Base-by-base conservation (phyloP, 2,888 invertebrate species). In the Trachelus troglodyta region DNA sequence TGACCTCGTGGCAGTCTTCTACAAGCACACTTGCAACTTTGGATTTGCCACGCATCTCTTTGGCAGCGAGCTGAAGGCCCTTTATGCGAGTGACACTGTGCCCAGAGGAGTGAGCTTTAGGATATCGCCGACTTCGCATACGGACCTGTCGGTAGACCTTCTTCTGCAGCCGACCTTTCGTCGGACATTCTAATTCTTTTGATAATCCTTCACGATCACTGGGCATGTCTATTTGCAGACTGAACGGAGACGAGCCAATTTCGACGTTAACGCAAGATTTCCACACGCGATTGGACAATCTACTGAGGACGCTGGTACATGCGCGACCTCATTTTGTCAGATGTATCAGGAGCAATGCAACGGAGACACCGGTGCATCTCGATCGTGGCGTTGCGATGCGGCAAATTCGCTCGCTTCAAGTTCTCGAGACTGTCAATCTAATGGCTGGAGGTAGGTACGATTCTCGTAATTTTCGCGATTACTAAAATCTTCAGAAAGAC, bases 41-140 rank as follows among this genome's bases (percentile, higher is more conserved):
- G 98, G 98, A n/a, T 98, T 98, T 92, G 98, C 97, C 1, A 97
- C 98, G 31, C 98, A 98, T 91, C 93, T 98, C n/a, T 98, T 98
- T 91, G 97, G 98, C 1, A 95, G 96, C 77, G 98, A 98, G 91
- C 93, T 98, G 81, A 98, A 98, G 93, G 95, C 96, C 2, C 92
- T 97, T 23, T 96, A 95, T 87, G 94, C 95, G 4, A 93, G 95
- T 83, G 95, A 96, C 85, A 95, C 94, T 75, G 96, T 95, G 76
- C 97, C 96, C 23, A 92, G 95, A 82, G 96, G 96, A 79, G 94
- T 96, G 81, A 95, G 96, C 89, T 97, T 97, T 92, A 94, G 98
- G 87, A 97, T 98, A 88, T 97, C 97, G 11, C 98, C 97, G 73
- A 97, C 97, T 23, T 97, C 97, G 69, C 96, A 97, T 87, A 96